Evolutionary conservation across 1,140 invertebrate species (phyloP).

Genomic region (Pseudachorutes palmiensis): DNA sequence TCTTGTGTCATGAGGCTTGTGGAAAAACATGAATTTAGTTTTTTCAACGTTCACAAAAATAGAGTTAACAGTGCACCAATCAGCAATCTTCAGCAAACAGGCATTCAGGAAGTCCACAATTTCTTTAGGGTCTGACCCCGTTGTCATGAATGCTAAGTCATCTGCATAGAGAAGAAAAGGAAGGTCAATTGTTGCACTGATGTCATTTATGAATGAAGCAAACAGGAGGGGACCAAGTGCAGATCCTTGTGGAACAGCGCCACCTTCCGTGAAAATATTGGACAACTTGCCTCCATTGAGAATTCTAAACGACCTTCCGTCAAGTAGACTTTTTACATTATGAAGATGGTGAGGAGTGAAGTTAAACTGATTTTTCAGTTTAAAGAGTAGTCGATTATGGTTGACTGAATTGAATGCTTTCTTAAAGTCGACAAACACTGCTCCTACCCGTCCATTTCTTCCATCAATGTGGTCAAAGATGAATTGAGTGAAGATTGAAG

Average conservation of each 20-base stretch:
- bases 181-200: constrained; percentile 19
- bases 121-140: not conserved
- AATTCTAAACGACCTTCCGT: not conserved
- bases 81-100: not conserved
- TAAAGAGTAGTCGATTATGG: not conserved
- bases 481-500: not conserved
- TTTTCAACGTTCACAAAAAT: constrained; percentile 1
- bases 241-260: constrained; percentile 39
- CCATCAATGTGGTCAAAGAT: not conserved
- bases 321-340: not conserved
- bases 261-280: not conserved
- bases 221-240: constrained; percentile 37
- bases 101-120: not conserved
- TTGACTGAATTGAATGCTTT: constrained; percentile 17
- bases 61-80: not conserved
- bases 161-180: constrained; percentile 37
- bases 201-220: constrained; percentile 36
- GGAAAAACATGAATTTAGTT: not conserved
- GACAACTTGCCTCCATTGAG: not conserved
- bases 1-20: not conserved
- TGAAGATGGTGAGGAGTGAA: not conserved
- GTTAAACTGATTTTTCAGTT: not conserved
- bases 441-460: constrained; percentile 9
- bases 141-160: constrained; percentile 35
- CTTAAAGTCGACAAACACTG: constrained; percentile 17